These are phyloP conservation scores for Trialeurodes vaporariorum DNA, from an alignment of 1,140 invertebrate genomes.

Conservation along the genomic window DNA sequence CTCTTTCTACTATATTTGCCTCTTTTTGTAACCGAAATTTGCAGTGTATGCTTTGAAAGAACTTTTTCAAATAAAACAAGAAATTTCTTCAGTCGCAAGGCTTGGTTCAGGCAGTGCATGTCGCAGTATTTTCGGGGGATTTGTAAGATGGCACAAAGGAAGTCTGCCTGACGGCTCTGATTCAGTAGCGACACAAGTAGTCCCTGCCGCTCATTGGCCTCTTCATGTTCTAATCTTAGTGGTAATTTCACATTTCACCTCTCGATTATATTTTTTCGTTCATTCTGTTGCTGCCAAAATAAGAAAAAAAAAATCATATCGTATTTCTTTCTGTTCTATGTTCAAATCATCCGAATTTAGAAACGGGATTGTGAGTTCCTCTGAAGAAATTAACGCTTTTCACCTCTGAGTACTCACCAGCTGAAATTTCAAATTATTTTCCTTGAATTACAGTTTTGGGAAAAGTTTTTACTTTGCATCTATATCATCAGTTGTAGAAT, in stretches of 20 bases:
- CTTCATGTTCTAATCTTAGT: conserved; percentile 84
- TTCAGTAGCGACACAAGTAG: conserved; percentile 68
- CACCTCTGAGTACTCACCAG: too few species aligned
- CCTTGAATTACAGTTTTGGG: too few species aligned
- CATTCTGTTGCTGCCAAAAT: too few species aligned
- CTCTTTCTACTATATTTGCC: conserved; percentile 1
- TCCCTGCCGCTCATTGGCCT: conserved; percentile 69
- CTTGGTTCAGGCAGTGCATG: conserved; percentile 93
- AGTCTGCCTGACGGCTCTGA: conserved; percentile 55
- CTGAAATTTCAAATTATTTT: too few species aligned
- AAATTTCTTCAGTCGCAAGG: conserved; percentile 73
- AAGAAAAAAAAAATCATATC: too few species aligned
- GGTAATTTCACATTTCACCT: conserved; percentile 36
- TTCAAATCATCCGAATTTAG: too few species aligned
- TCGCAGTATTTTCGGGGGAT: conserved; percentile 86
- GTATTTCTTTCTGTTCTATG: too few species aligned
- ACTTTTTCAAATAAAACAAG: conserved; percentile 62
- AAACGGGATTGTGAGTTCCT: too few species aligned
- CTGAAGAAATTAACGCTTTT: too few species aligned
- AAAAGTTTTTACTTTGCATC: too few species aligned
- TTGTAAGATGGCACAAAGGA: conserved; percentile 68
- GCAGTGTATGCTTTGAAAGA: conserved; percentile 58
- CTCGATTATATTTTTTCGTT: too few species aligned
- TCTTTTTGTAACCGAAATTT: conserved; percentile 24
- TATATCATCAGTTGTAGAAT: too few species aligned